Conservation (phyloP, 2,113 vertebrate species). For the Cepphus grylle region DNA sequence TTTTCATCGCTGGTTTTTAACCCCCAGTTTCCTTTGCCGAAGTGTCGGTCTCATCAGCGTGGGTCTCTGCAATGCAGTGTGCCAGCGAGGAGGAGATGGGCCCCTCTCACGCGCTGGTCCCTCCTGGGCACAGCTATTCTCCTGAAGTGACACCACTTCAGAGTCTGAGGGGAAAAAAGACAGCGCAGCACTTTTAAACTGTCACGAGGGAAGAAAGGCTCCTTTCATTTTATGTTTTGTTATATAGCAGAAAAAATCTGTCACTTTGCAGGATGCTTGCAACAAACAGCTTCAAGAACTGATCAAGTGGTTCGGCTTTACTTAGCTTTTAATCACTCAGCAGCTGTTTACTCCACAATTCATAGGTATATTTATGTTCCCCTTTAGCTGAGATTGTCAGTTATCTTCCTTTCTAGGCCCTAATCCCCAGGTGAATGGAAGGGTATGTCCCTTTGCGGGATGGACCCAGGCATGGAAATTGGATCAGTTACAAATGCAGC, state of each 20-base stretch:
- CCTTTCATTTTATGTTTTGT: constrained; percentile 41
- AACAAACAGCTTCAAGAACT: constrained; percentile 62
- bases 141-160: constrained; percentile 1
- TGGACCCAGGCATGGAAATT: background rate
- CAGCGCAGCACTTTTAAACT: constrained; percentile 2
- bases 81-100: background rate
- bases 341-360: constrained; percentile 49
- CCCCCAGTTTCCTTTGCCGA: background rate
- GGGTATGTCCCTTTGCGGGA: background rate
- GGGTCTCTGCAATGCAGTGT: background rate
- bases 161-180: background rate
- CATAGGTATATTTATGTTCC: background rate
- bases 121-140: background rate
- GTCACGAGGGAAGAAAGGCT: constrained; percentile 41
- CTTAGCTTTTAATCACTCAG: constrained; percentile 61
- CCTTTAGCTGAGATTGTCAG: background rate
- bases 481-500: background rate
- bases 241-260: constrained; percentile 57
- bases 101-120: fast-evolving
- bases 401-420: background rate
- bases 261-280: constrained; percentile 38
- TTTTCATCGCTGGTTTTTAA: background rate
- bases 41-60: background rate
- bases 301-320: constrained; percentile 55
- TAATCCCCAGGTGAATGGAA: background rate